A percentile compares a stretch with the other conserved stretches of the same genome.
Evolutionary conservation across 1,140 invertebrate species (phyloP).

Genomic region (Adoxophyes honmai): DNA sequence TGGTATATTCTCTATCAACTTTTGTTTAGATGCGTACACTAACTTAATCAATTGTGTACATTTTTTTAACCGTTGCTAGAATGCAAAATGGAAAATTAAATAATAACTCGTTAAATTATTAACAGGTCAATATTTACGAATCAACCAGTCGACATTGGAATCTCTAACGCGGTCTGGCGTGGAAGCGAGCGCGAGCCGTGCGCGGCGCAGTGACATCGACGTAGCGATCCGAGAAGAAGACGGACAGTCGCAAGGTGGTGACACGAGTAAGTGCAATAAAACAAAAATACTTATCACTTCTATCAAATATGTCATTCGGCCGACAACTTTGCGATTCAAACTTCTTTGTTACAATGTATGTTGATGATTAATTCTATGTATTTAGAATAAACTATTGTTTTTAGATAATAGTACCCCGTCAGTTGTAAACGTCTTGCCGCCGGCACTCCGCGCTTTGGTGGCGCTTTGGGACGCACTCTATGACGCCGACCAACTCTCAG

Average conservation of each 20-base stretch:
- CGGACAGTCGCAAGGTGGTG: conserved; percentile 22
- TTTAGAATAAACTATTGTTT: conserved; percentile 28
- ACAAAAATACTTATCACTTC: too few species aligned
- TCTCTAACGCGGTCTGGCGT: conserved; percentile 84
- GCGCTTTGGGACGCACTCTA: conserved; percentile 94
- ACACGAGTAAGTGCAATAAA: conserved; percentile 31
- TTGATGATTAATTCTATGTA: too few species aligned
- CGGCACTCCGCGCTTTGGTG: conserved; percentile 89
- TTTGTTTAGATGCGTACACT: neutral
- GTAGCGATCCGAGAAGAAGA: conserved; percentile 80
- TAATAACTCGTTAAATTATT: too few species aligned
- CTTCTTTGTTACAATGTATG: too few species aligned
- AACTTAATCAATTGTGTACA: too few species aligned
- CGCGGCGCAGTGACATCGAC: conserved; percentile 61
- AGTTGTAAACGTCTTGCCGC: conserved; percentile 86
- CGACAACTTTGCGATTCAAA: too few species aligned
- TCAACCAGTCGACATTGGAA: conserved; percentile 87
- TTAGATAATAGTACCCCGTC: conserved; percentile 58
- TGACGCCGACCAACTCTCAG: conserved; percentile 50
- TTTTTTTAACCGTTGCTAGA: too few species aligned
- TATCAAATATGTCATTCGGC: too few species aligned
- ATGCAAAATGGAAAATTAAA: too few species aligned
- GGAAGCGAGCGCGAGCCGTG: conserved; percentile 84
- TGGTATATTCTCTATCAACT: neutral
- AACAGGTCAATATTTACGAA: conserved; percentile 84